Evolutionary conservation across 2,113 vertebrate genomes (phyloP).

Genomic region (Meleagris gallopavo): DNA sequence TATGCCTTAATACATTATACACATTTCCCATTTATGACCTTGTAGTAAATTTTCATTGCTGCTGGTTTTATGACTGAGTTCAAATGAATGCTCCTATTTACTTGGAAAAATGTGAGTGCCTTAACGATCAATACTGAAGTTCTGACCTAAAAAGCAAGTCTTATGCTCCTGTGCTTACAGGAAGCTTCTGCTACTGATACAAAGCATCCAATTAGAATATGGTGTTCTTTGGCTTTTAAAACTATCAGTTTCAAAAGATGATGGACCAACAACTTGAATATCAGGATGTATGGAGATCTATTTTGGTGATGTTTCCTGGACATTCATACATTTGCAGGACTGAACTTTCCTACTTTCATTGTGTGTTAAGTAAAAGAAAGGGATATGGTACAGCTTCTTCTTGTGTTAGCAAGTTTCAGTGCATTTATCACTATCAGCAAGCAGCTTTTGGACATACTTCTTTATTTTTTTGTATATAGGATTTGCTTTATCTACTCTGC

Average conservation of each 20-base stretch:
- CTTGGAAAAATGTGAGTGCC: background rate
- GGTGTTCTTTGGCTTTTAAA: background rate
- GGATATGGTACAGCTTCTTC: background rate
- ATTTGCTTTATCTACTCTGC: background rate
- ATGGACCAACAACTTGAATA: background rate
- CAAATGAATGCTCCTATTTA: background rate
- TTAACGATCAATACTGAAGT: background rate
- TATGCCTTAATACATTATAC: background rate
- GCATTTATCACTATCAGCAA: background rate
- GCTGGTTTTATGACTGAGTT: background rate
- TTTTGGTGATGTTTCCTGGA: background rate
- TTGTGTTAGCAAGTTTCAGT: background rate
- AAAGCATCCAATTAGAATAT: background rate
- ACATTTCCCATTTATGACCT: background rate
- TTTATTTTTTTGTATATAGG: background rate
- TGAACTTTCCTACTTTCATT: background rate
- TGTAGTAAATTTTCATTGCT: background rate
- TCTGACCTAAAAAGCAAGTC: background rate
- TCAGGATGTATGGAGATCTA: background rate
- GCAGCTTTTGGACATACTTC: background rate
- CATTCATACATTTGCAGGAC: background rate
- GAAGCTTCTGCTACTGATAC: background rate
- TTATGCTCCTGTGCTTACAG: background rate
- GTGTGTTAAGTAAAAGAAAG: background rate
- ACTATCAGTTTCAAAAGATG: background rate